These are phyloP conservation scores for Arothron firmamentum DNA, from an alignment of 2,113 vertebrate species.

Conservation along the genomic window DNA sequence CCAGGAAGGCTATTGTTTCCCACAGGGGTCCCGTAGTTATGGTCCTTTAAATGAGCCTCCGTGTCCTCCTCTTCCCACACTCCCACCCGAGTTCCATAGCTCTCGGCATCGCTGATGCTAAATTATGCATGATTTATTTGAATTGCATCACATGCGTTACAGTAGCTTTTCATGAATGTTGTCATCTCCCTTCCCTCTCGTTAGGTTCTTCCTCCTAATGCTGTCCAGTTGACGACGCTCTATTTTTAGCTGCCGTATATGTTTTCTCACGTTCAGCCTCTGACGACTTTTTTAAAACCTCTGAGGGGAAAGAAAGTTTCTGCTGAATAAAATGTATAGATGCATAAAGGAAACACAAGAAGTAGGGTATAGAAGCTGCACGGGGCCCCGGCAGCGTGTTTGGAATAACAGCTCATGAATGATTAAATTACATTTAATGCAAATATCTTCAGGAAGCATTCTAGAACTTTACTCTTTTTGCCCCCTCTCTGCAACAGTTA, in stretches of 20 bases:
- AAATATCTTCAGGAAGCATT: not conserved
- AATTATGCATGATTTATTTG: slow-evolving; percentile 50
- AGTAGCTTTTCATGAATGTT: slow-evolving; percentile 31
- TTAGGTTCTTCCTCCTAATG: slow-evolving; percentile 31
- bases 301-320: slow-evolving; percentile 25
- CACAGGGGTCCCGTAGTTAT: slow-evolving; percentile 15
- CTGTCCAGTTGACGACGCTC: slow-evolving; percentile 49
- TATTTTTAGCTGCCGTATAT: slow-evolving; percentile 58
- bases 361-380: not conserved
- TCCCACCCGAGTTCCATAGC: not conserved
- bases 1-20: slow-evolving; percentile 52
- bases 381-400: slow-evolving; percentile 35
- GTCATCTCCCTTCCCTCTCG: slow-evolving; percentile 16
- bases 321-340: slow-evolving; percentile 14
- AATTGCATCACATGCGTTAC: slow-evolving; percentile 5
- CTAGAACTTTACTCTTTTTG: too few species aligned
- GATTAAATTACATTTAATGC: not conserved
- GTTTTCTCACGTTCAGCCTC: slow-evolving; percentile 35
- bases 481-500: too few species aligned
- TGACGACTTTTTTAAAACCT: slow-evolving; percentile 23
- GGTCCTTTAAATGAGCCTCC: not conserved
- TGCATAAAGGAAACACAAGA: not conserved
- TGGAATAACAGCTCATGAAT: slow-evolving; percentile 16
- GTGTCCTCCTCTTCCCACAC: not conserved
- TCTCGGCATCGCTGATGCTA: slow-evolving; percentile 22